Evolutionary conservation across 2,888 invertebrate genomes (phyloP), one percentile per base, ranked within the genome.

Genomic region (Graphium colonna): DNA sequence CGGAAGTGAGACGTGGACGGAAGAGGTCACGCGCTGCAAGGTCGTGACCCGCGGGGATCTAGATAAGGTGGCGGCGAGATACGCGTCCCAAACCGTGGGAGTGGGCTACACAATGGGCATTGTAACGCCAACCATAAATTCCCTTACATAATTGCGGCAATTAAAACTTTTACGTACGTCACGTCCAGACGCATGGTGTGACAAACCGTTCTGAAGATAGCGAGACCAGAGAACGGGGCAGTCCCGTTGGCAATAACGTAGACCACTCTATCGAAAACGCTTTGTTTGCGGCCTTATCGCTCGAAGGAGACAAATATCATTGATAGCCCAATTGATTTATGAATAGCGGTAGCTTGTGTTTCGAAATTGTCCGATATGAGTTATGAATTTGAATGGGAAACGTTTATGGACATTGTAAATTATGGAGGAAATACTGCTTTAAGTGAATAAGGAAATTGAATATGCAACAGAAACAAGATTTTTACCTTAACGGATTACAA

Each of bases 1-100:
- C 75, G 78, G 81, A 79, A 79, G 74, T 75, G 59, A 60, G 68
- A 71, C 71, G 68, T 62, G 61, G 75, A 72, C 74, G 75, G 71
- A 60, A 62, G 71, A 82, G 86, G 83, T 80, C 82, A 78, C 68
- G 72, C 65, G 67, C 49, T 58, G 67, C 78, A 82, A 82, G 83
- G 83, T 77, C 80, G 77, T 67, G 74, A 73, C 68, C 76, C 45
- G 36, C 69, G 74, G 63, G 69, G 70, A 77, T 76, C 73, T 72
- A 73, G 85, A 85, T 83, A 81, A 69, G 64, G 63, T 65, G 16
- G 5, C 18, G 41, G 13, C 49, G 40, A 68, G 69, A 73, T 70
- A 76, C 80, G 72, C 77, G 79, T 77, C 79, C 80, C 70, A 75
- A 73, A 71, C 80, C 79, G 85, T 85, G 85, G 79, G 84, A 85